Percentiles rank a stretch among this genome's conserved stretches.
Evolutionary conservation across 2,888 invertebrate genomes (phyloP).

Genomic region (Helicoverpa assulta): DNA sequence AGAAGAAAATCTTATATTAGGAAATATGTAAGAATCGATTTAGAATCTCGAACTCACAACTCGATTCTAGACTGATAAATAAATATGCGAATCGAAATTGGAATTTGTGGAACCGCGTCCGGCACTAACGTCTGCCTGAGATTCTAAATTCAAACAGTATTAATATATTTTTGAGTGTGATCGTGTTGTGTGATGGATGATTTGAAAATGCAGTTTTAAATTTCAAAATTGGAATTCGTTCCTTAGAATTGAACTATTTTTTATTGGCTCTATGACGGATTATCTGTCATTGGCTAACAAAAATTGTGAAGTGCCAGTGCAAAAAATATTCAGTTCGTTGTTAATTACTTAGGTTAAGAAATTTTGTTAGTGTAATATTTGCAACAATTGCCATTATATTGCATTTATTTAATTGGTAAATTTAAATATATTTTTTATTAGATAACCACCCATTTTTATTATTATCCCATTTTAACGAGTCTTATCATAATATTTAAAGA

Average conservation of each 20-base stretch:
- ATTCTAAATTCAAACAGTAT: conserved; percentile 33
- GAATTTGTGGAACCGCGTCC: conserved; percentile 5
- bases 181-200: background rate
- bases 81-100: conserved; percentile 32
- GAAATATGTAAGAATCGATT: conserved; percentile 21
- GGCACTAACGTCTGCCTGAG: conserved; percentile 6
- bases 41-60: conserved; percentile 13
- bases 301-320: too few species aligned
- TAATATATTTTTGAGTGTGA: conserved; percentile 10
- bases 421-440: conserved; percentile 9
- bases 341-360: background rate
- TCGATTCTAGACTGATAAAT: conserved; percentile 31
- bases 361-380: conserved; percentile 3
- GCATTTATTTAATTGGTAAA: conserved; percentile 39
- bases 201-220: background rate
- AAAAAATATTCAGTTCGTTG: background rate
- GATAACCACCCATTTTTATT: background rate
- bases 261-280: background rate
- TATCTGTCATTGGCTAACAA: too few species aligned
- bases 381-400: conserved; percentile 21
- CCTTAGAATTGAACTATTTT: background rate
- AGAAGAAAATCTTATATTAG: conserved; percentile 3
- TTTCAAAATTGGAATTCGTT: background rate
- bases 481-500: background rate
- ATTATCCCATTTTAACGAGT: background rate